A percentile compares a stretch with the other conserved stretches of the same genome.
Conservation (phyloP, 2,113 vertebrate species). For the Lasiurus borealis region DNA sequence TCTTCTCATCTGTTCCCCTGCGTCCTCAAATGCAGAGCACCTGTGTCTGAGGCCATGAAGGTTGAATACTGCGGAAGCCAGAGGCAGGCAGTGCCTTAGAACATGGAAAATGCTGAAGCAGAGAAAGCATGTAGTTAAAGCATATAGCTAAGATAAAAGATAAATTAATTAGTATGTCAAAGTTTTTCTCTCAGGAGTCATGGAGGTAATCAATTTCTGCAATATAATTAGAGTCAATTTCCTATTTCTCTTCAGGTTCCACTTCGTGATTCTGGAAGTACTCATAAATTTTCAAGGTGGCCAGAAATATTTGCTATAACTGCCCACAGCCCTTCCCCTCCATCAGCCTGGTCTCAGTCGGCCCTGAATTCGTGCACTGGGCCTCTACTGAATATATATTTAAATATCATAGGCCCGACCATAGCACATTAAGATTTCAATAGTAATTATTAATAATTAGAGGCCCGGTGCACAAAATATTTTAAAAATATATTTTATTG, state of each 20-base stretch:
- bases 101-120: not conserved
- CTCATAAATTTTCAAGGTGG: not conserved
- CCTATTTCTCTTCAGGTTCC: not conserved
- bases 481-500: too few species aligned
- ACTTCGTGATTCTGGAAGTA: not conserved
- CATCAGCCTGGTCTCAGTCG: too few species aligned
- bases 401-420: not conserved
- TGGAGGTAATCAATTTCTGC: not conserved
- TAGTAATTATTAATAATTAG: not conserved
- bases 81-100: not conserved
- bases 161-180: not conserved
- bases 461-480: too few species aligned
- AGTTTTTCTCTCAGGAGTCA: not conserved
- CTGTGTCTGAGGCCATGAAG: not conserved
- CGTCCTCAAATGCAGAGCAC: not conserved
- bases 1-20: not conserved
- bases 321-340: too few species aligned
- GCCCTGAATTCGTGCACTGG: too few species aligned
- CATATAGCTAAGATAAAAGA: not conserved
- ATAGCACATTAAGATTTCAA: not conserved
- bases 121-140: not conserved
- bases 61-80: not conserved
- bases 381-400: not conserved
- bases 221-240: not conserved
- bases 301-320: not conserved